phyloP scores from a whole-genome alignment of 2,797 vertebrate genomes.

The Lates japonicus region DNA sequence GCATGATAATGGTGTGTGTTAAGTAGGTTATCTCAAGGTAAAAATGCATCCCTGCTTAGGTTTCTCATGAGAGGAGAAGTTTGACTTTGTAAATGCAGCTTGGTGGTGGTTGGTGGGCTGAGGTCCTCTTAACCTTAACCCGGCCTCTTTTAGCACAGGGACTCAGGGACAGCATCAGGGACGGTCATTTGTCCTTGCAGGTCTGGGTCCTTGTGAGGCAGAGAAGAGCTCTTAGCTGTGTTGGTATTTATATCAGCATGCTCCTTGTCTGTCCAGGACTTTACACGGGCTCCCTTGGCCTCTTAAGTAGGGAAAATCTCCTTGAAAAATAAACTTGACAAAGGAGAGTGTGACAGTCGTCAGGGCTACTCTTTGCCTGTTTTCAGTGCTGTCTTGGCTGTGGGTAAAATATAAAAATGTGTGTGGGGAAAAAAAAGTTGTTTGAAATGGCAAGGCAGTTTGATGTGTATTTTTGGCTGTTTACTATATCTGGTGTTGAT shows the following conservation, averaged over 20 bases:
- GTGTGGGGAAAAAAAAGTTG: conserved; percentile 42
- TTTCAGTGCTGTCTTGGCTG: conserved; percentile 52
- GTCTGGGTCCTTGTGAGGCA: conserved; percentile 74
- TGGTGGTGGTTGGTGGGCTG: conserved; percentile 50
- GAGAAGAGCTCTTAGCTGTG: conserved; percentile 73
- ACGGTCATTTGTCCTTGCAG: conserved; percentile 82
- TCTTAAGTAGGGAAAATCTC: conserved; percentile 74
- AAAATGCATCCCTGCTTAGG: conserved; percentile 44
- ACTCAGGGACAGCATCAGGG: conserved; percentile 72
- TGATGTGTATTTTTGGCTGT: conserved; percentile 72
- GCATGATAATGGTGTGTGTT: conserved; percentile 30
- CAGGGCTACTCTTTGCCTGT: conserved; percentile 60
- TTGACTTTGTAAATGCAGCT: conserved; percentile 73
- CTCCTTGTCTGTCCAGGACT: conserved; percentile 73
- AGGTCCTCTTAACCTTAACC: conserved; percentile 79
- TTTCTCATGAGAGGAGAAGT: conserved; percentile 60
- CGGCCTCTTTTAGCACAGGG: conserved; percentile 76
- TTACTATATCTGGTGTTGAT: conserved; percentile 68
- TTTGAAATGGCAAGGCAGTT: conserved; percentile 65
- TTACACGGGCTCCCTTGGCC: conserved; percentile 64
- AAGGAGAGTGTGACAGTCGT: conserved; percentile 66
- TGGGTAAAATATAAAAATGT: conserved; percentile 63
- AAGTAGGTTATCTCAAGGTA: conserved; percentile 69
- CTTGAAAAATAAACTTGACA: conserved; percentile 80
- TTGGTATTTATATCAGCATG: conserved; percentile 82